Percentiles rank a stretch among this genome's conserved stretches.
Conservation (phyloP, 2,888 invertebrate species). For the Drosophila pseudotalamancana region DNA sequence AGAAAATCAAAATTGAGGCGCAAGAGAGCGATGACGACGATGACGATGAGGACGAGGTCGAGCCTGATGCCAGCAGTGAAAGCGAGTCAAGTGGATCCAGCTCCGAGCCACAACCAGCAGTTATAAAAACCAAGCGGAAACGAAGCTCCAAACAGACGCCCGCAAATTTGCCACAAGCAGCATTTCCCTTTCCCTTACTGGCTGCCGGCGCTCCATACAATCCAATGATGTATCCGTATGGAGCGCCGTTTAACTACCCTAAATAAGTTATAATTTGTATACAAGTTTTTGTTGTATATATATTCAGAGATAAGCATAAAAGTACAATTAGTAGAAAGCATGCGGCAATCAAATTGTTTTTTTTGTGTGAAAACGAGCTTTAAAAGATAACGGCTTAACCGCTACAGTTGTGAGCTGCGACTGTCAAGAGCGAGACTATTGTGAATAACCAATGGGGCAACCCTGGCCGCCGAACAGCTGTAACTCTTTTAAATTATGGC, state of each 20-base stretch:
- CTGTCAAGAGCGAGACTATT: too few species aligned
- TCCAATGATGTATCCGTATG: slow-evolving; percentile 67
- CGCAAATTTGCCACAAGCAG: slow-evolving; percentile 22
- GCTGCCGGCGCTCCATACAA: slow-evolving; percentile 62
- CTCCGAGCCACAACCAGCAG: slow-evolving; percentile 28
- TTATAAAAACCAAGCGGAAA: slow-evolving; percentile 62
- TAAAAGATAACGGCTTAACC: too few species aligned
- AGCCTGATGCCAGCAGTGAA: slow-evolving; percentile 34
- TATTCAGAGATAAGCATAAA: neutral
- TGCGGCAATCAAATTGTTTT: neutral
- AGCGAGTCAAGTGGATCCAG: slow-evolving; percentile 55
- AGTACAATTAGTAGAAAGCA: slow-evolving; percentile 2
- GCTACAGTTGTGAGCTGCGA: too few species aligned
- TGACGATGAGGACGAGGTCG: slow-evolving; percentile 17
- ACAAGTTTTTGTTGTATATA: slow-evolving; percentile 27
- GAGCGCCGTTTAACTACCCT: slow-evolving; percentile 55
- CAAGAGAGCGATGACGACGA: slow-evolving; percentile 38
- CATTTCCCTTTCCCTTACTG: slow-evolving; percentile 62
- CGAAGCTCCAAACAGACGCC: slow-evolving; percentile 47
- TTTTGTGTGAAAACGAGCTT: neutral
- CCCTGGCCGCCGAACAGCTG: too few species aligned
- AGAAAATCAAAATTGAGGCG: slow-evolving; percentile 48
- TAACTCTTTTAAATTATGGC: too few species aligned
- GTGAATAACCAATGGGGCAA: too few species aligned
- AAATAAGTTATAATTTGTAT: slow-evolving; percentile 38